phyloP scores from a whole-genome alignment of 1,140 invertebrate genomes.

The Chymomyza costata region DNA sequence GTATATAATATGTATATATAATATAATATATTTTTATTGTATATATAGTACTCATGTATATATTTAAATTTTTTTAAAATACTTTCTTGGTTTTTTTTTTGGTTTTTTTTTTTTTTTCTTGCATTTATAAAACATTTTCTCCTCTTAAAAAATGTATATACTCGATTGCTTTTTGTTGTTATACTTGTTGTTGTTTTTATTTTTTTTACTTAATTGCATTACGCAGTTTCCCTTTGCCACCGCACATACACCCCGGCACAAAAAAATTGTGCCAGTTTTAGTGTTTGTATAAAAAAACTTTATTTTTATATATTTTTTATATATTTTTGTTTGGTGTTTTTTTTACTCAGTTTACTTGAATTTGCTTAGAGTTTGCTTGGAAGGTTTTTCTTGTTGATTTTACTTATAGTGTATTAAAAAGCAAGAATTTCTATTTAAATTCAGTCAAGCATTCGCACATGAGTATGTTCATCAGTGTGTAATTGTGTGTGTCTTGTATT shows the following conservation, averaged over 20 bases:
- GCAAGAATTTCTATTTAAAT: conserved; percentile 37
- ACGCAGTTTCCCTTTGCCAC: conserved; percentile 12
- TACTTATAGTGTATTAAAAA: conserved; percentile 45
- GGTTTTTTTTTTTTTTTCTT: conserved; percentile 19
- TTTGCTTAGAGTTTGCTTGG: conserved; percentile 40
- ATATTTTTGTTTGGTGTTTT: conserved; percentile 48
- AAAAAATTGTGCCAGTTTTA: conserved; percentile 40
- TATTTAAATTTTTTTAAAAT: conserved; percentile 71
- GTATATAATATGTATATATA: no score
- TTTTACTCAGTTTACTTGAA: conserved; percentile 22
- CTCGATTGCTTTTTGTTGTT: conserved; percentile 68
- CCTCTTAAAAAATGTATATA: conserved; percentile 67
- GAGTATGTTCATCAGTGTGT: conserved; percentile 26
- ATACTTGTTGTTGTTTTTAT: conserved; percentile 25
- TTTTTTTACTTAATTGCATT: conserved; percentile 32
- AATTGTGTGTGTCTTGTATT: background rate
- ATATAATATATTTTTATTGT: conserved; percentile 40
- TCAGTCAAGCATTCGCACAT: conserved; percentile 66
- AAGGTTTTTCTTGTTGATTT: conserved; percentile 45
- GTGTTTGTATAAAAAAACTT: conserved; percentile 52
- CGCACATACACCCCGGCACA: conserved; percentile 29
- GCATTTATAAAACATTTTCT: conserved; percentile 67
- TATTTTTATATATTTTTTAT: conserved; percentile 14
- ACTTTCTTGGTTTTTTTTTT: conserved; percentile 57
- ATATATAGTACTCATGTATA: conserved; percentile 68